Conservation (phyloP, 1,140 invertebrate species). For the Wiebesia pumilae region DNA sequence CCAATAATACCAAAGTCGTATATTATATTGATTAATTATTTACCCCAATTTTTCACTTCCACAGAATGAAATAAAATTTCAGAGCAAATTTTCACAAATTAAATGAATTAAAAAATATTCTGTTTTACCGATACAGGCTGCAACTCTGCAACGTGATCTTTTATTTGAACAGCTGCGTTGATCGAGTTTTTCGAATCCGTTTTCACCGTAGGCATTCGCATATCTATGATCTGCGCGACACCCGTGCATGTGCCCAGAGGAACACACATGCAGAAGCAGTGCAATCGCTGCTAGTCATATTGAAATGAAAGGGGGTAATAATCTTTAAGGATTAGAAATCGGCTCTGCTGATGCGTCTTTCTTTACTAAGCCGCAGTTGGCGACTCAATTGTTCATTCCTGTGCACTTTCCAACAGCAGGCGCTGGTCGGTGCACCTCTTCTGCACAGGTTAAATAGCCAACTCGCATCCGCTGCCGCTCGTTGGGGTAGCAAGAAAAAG, state of each 20-base stretch:
- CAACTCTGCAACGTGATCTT: no score
- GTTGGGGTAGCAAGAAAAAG: constrained; percentile 85
- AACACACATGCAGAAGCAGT: not conserved
- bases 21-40: no score
- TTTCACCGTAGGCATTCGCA: not conserved
- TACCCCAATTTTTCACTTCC: no score
- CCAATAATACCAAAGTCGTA: no score
- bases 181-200: no score
- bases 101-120: no score
- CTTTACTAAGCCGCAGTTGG: constrained; percentile 17
- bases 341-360: constrained; percentile 14
- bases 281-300: not conserved
- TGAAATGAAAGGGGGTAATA: not conserved
- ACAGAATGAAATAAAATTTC: no score
- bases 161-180: no score
- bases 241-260: no score
- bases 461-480: not conserved
- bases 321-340: not conserved
- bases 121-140: no score
- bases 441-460: constrained; percentile 16
- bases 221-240: not conserved
- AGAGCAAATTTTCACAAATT: no score
- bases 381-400: constrained; percentile 8
- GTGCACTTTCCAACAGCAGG: not conserved
- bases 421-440: no score